Evolutionary conservation across 1,140 invertebrate genomes (phyloP).

Genomic region (Caerostris extrusa): DNA sequence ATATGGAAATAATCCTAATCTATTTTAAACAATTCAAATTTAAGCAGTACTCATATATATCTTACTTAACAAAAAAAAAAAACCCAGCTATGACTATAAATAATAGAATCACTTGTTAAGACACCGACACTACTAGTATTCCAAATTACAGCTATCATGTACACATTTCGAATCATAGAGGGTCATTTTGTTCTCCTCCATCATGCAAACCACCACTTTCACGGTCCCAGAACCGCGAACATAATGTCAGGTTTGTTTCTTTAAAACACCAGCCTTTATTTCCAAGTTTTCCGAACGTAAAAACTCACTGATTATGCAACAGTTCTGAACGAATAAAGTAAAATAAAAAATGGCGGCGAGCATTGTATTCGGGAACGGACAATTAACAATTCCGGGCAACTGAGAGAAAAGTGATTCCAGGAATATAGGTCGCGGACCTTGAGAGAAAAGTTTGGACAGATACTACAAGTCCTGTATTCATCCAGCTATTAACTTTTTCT

Average conservation of each 20-base stretch:
- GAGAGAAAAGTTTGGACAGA: conserved; percentile 11
- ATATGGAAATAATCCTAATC: too few relatives aligned
- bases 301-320: conserved; percentile 23
- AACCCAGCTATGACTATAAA: neutral
- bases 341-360: neutral
- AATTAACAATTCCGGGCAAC: conserved; percentile 12
- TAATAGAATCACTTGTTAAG: neutral
- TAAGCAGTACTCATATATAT: neutral
- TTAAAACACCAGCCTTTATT: conserved; percentile 14
- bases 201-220: neutral
- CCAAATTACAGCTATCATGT: neutral
- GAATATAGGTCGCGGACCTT: conserved; percentile 50
- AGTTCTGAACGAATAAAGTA: neutral
- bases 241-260: conserved; percentile 7
- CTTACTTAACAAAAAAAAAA: neutral
- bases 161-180: neutral
- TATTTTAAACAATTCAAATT: too few relatives aligned
- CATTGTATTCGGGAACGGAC: conserved; percentile 20
- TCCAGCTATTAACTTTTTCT: too few relatives aligned
- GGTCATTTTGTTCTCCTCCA: neutral
- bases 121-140: neutral
- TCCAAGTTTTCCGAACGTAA: conserved; percentile 5
- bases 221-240: neutral
- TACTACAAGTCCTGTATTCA: neutral
- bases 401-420: conserved; percentile 20